Evolutionary conservation across 2,797 vertebrate genomes (phyloP), one percentile per base, ranked within the genome.

Genomic region (Danionella dracula): DNA sequence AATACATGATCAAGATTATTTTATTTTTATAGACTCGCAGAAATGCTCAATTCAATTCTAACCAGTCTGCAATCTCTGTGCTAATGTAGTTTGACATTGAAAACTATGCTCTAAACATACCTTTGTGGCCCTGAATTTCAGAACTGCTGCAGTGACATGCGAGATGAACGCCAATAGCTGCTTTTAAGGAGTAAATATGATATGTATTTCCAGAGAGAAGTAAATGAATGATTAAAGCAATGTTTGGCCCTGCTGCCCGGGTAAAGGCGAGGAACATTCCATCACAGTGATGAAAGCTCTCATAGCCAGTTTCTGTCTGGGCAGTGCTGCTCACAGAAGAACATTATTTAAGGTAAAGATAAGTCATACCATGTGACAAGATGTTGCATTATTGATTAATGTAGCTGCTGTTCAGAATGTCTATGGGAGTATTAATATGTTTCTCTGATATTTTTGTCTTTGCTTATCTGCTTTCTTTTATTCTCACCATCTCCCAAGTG

Each of bases 111-210:
- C 53, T 42, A 35, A 71, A 56, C 64, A 69, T 73, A 60, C 62
- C 66, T 74, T 15, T 6, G 35, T 68, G 71, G 57, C 70, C 51
- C 49, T 45, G 57, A 56, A 68, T 59, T 31, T 35, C 32, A 44
- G 67, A 76, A 69, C 23, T 64, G 60, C 64, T 27, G 60, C 17
- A 75, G 38, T 66, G 78, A 75, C 72, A 78, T 72, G 45, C 27
- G 68, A 80, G 74, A 71, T 65, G 42, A 71, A 75, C 74, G 65
- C 78, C 72, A 72, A 70, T 70, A 57, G 42, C 29, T 29, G 41
- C 73, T 73, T 77, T 73, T 71, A 72, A 66, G 77, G 59, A 69
- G 65, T 73, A 69, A 78, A 75, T 72, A 70, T 60, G 70, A 78
- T 78, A 69, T 69, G 65, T 66, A 68, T 78, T 71, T 42, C 40